These are phyloP conservation scores for Platyrinchus mystaceus DNA, from an alignment of 2,797 vertebrate species.

Conservation along the genomic window DNA sequence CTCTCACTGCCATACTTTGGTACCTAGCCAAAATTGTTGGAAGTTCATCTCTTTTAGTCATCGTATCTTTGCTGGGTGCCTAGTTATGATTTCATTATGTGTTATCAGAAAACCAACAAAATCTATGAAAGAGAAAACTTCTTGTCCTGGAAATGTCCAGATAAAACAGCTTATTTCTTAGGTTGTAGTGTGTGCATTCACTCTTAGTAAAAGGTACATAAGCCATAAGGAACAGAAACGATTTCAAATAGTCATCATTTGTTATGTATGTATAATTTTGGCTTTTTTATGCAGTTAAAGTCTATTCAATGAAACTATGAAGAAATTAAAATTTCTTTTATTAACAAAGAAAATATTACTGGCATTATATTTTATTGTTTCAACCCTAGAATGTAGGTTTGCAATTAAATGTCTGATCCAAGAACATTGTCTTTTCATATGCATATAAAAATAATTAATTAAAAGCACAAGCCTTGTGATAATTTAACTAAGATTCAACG, in stretches of 20 bases:
- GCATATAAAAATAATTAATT: background rate
- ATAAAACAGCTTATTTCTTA: background rate
- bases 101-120: background rate
- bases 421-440: background rate
- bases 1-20: background rate
- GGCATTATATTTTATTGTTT: background rate
- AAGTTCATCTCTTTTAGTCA: background rate
- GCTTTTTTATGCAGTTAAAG: background rate
- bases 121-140: background rate
- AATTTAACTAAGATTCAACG: background rate
- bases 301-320: background rate
- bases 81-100: background rate
- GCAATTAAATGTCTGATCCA: background rate
- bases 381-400: background rate
- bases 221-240: background rate
- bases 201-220: background rate
- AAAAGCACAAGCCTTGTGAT: background rate
- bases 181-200: rapidly evolving
- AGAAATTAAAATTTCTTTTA: background rate
- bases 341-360: background rate
- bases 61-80: background rate
- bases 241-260: background rate
- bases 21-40: background rate
- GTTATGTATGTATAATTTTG: rapidly evolving
- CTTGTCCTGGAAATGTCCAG: background rate